Conservation (phyloP, 2,797 vertebrate genomes). For the Sitta carolinensis region DNA sequence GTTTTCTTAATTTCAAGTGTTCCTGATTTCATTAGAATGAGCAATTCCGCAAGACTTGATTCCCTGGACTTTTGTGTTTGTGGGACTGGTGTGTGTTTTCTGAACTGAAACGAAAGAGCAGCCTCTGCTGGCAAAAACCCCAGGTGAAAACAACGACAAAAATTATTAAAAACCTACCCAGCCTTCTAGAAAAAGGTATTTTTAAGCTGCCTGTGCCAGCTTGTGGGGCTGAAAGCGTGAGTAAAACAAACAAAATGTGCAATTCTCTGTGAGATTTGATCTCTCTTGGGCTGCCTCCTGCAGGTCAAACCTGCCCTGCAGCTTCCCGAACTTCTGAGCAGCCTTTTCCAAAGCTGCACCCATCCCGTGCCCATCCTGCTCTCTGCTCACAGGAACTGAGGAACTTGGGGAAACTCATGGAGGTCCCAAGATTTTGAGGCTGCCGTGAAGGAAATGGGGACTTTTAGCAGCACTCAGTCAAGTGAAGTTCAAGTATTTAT, state of each 20-base stretch:
- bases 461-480: neutral
- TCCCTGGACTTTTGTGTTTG: neutral
- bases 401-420: accelerated
- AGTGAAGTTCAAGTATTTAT: neutral
- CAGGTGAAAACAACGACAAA: neutral
- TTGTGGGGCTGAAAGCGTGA: neutral
- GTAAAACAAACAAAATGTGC: accelerated
- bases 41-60: neutral
- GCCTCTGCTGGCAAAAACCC: constrained; percentile 1
- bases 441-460: neutral
- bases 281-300: neutral
- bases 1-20: neutral
- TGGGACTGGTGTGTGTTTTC: neutral
- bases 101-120: neutral
- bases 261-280: neutral
- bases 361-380: accelerated
- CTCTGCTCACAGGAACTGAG: neutral
- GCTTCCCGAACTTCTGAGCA: neutral
- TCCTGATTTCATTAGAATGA: neutral
- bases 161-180: accelerated
- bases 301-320: neutral
- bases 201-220: neutral
- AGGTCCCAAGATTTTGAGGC: neutral
- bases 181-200: neutral
- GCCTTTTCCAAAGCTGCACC: neutral